Percentiles rank a stretch among this genome's conserved stretches.
Conservation (phyloP, 2,888 invertebrate genomes). For the Oxytorus armatus region DNA sequence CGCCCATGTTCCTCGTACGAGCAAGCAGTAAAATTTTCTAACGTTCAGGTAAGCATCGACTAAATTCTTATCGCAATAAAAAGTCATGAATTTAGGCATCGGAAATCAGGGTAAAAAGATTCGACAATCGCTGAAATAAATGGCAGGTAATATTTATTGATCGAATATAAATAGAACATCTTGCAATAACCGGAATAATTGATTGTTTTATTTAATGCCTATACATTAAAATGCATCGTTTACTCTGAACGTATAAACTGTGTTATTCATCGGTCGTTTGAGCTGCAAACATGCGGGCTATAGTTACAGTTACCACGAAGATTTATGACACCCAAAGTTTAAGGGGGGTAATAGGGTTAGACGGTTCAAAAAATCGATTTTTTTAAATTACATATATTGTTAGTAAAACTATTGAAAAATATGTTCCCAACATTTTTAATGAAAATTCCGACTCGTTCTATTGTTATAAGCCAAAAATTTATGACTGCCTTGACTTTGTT, state of each 20-base stretch:
- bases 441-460: no score
- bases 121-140: not conserved
- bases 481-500: no score
- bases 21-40: not conserved
- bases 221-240: not conserved
- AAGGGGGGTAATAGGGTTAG: no score
- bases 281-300: not conserved
- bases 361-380: no score
- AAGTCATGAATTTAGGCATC: not conserved
- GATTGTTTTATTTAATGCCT: conserved; percentile 4
- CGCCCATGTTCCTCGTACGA: not conserved
- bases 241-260: not conserved
- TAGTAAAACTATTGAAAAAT: no score
- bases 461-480: no score
- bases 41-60: not conserved
- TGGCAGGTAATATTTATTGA: not conserved
- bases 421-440: no score
- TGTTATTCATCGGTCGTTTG: not conserved
- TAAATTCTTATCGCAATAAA: conserved; percentile 10
- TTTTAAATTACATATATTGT: no score
- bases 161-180: not conserved
- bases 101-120: not conserved
- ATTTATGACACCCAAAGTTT: no score
- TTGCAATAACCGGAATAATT: not conserved
- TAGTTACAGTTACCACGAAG: no score